Conservation (phyloP, 2,797 vertebrate genomes). For the Craterocephalus amniculus region DNA sequence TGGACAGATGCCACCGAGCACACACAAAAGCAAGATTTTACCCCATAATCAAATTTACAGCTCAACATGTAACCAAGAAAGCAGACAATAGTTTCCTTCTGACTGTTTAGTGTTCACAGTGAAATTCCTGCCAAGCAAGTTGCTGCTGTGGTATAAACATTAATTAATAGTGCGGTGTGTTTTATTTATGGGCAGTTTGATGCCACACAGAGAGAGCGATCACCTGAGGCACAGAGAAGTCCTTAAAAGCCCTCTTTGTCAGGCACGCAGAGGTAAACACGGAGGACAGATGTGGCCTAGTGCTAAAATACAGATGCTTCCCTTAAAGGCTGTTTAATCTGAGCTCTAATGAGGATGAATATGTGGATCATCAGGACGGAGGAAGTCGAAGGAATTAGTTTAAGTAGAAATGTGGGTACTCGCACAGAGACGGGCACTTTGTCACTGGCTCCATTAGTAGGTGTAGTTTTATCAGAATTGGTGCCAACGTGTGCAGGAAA, state of each 20-base stretch:
- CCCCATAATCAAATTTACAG: slow-evolving; percentile 9
- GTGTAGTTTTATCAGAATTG: slow-evolving; percentile 73
- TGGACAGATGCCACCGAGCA: slow-evolving; percentile 29
- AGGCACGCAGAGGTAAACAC: slow-evolving; percentile 72
- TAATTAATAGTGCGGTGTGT: slow-evolving; percentile 77
- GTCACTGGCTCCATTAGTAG: slow-evolving; percentile 70
- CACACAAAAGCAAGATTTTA: slow-evolving; percentile 33
- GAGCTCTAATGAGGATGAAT: slow-evolving; percentile 83
- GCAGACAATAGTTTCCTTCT: slow-evolving; percentile 42
- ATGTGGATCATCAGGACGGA: slow-evolving; percentile 66
- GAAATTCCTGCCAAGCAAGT: slow-evolving; percentile 51
- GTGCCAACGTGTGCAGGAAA: slow-evolving; percentile 72
- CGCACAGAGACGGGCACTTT: slow-evolving; percentile 38
- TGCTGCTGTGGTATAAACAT: slow-evolving; percentile 53
- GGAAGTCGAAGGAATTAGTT: slow-evolving; percentile 53
- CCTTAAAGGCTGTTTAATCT: slow-evolving; percentile 77
- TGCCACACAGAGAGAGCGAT: slow-evolving; percentile 84
- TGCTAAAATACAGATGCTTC: slow-evolving; percentile 83
- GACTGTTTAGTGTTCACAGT: slow-evolving; percentile 63
- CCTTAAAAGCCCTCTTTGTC: slow-evolving; percentile 80
- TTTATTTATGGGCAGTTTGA: slow-evolving; percentile 82
- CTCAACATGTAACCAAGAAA: slow-evolving; percentile 39
- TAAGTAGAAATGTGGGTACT: slow-evolving; percentile 43
- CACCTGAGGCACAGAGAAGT: slow-evolving; percentile 82
- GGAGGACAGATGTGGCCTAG: slow-evolving; percentile 78